Evolutionary conservation across 2,797 vertebrate species (phyloP).

Genomic region (Phrynocephalus forsythii): DNA sequence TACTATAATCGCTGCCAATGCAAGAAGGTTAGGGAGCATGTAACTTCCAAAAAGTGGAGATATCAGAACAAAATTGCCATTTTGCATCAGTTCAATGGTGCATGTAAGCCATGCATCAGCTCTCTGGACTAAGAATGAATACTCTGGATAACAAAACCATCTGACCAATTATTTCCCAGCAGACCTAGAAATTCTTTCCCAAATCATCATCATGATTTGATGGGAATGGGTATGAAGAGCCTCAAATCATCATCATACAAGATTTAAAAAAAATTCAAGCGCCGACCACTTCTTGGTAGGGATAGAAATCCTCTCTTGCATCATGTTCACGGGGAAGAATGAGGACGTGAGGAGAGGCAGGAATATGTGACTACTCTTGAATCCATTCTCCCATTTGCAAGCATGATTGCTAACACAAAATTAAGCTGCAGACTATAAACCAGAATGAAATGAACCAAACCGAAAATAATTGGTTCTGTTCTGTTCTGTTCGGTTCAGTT

Average conservation of each 20-base stretch:
- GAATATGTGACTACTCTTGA: background rate
- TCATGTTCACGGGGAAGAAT: background rate
- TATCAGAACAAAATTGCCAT: background rate
- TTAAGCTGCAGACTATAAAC: too few species aligned
- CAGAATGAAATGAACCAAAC: too few species aligned
- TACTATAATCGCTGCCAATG: conserved; percentile 45
- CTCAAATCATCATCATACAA: background rate
- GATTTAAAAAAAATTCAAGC: too few species aligned
- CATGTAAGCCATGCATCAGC: background rate
- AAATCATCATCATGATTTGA: too few species aligned
- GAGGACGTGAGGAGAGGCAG: background rate
- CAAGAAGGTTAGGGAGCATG: conserved; percentile 46
- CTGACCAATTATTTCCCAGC: background rate
- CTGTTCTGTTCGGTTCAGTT: too few species aligned
- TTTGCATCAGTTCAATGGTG: too few species aligned
- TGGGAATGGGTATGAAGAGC: background rate
- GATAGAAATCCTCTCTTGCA: background rate
- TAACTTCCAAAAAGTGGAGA: conserved; percentile 41
- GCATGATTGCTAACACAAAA: too few species aligned
- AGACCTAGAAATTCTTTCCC: too few species aligned
- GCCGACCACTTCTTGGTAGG: background rate
- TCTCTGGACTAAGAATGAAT: background rate
- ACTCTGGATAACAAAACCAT: background rate
- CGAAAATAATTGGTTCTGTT: too few species aligned
- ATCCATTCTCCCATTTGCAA: background rate